Base-by-base conservation (phyloP, 2,797 vertebrate genomes). In the Takifugu rubripes region DNA sequence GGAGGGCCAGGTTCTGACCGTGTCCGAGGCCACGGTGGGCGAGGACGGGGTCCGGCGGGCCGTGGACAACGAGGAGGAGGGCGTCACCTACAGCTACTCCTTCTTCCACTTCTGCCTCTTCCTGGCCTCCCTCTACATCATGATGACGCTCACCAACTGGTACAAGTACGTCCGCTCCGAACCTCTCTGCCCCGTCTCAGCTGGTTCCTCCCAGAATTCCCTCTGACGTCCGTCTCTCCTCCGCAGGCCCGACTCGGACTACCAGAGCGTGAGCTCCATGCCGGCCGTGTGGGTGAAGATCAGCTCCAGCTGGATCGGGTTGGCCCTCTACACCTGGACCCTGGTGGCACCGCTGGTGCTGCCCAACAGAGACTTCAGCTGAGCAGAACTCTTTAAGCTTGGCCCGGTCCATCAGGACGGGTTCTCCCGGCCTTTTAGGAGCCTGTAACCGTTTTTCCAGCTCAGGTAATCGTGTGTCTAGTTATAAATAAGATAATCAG, bases 101-200 rank as follows among this genome's bases (percentile, higher is more conserved):
- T 96, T 97, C 88, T 97, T 98, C 86, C 96, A 98, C 86, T 88
- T 95, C 75, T 93, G 92, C 84, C 93, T 98, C 25, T 53, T 89
- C 3, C 87, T 97, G 2, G 94, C 95, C 17, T 93, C 94, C 0
- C 93, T 98, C 62, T 94, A 98, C 87, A 91, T 96, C 81, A 98
- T 96, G 96, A 98, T 98, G 96, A 98, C 94, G 0, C 93, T 98
- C 61, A 97, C 95, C 75, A 96, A 95, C 90, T 98, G 95, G 95
- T 97, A 94, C 88, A 88, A 84, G 96, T 97, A 64, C 49, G 92
- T 0, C 12, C 0, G 2, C 0, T 10, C 15, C 6, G 21, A 21
- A 21, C 21, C 21, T 21, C 3, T 26, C 5, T 0, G 7, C 29
- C 16, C 25, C 15, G 3, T n/a, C 15, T 31, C 24, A 9, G 17